A percentile compares a stretch with the other conserved stretches of the same genome.
Evolutionary conservation across 2,888 invertebrate genomes (phyloP).

Genomic region (Cacoxenus indagator): DNA sequence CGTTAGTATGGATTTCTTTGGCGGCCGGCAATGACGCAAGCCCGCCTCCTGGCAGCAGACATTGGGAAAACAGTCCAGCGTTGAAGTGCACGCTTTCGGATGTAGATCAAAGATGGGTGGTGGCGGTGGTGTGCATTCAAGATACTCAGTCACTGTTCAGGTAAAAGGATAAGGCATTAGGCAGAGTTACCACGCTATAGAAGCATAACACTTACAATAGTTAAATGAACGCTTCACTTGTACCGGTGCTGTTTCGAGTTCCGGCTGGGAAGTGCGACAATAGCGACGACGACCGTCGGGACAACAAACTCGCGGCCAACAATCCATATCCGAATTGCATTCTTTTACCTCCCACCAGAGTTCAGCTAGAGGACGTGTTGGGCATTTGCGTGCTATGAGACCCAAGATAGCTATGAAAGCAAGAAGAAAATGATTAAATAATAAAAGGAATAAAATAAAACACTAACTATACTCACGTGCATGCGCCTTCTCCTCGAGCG

Average conservation of each 20-base stretch:
- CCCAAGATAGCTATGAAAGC: conserved; percentile 76
- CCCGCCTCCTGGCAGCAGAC: conserved; percentile 84
- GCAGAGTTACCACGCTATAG: neutral
- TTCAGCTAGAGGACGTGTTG: conserved; percentile 78
- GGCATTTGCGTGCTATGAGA: conserved; percentile 80
- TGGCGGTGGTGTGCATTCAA: conserved; percentile 80
- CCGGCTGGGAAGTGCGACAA: conserved; percentile 79
- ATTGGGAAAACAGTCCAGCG: conserved; percentile 84
- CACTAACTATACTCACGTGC: conserved; percentile 51
- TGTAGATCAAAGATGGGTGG: conserved; percentile 80
- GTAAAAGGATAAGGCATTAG: neutral
- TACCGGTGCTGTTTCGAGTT: conserved; percentile 75
- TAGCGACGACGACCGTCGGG: conserved; percentile 79
- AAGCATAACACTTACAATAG: conserved; percentile 73
- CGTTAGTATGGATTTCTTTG: conserved; percentile 79
- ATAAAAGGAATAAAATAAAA: neutral
- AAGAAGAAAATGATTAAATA: neutral
- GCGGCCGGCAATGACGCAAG: conserved; percentile 80
- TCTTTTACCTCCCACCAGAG: conserved; percentile 79
- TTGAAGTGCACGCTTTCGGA: conserved; percentile 79
- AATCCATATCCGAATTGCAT: conserved; percentile 79
- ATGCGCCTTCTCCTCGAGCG: conserved; percentile 69
- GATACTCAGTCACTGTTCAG: conserved; percentile 76
- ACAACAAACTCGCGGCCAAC: conserved; percentile 83
- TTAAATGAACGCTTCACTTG: conserved; percentile 77